Conservation (phyloP, 2,888 invertebrate species). For the Mylabris sibirica region DNA sequence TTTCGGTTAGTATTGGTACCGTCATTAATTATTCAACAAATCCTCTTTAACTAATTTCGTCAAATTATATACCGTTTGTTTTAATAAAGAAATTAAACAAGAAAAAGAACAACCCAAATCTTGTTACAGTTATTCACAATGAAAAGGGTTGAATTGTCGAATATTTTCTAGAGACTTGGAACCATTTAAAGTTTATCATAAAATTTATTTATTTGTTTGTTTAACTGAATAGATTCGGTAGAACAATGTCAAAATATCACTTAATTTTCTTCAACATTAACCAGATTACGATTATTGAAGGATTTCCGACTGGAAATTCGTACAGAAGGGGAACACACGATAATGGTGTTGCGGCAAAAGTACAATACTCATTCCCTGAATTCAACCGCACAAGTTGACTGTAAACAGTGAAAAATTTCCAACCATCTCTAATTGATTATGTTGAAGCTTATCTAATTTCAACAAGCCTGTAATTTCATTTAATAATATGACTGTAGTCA, state of each 20-base stretch:
- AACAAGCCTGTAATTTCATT: background rate
- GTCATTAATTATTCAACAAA: background rate
- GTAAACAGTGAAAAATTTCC: background rate
- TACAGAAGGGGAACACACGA: background rate
- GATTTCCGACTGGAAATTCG: background rate
- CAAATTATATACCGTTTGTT: background rate
- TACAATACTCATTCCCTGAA: background rate
- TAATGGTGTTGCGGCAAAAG: background rate
- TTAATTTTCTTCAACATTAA: constrained; percentile 1
- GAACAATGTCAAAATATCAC: background rate
- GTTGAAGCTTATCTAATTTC: background rate
- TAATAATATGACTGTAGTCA: background rate
- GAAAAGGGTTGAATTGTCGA: no score
- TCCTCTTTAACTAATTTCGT: background rate
- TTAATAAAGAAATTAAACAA: constrained; percentile 1
- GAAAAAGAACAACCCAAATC: background rate
- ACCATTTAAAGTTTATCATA: no score
- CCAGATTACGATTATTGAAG: background rate
- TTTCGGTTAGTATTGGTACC: constrained; percentile 17
- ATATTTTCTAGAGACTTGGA: no score
- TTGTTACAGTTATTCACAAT: no score
- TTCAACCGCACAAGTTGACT: background rate
- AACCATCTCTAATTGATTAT: background rate
- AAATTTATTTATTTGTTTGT: no score
- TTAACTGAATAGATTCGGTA: background rate